These are phyloP conservation scores for Catharus fuscescens DNA, from an alignment of 2,113 vertebrate species.

Conservation along the genomic window DNA sequence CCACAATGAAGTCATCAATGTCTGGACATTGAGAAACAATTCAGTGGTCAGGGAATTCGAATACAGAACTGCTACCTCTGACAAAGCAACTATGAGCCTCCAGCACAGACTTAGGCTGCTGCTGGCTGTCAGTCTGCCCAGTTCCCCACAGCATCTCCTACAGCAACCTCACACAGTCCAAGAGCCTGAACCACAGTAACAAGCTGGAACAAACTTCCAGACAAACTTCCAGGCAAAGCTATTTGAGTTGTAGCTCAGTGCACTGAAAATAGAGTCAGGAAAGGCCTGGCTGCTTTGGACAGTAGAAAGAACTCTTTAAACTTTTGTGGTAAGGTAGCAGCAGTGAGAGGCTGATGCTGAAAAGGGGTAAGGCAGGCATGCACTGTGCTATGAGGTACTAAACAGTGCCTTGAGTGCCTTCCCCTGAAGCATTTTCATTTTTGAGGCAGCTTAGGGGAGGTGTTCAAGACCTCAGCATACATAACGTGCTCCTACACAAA, in stretches of 20 bases:
- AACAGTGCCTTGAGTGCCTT: not conserved
- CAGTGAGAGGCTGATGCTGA: not conserved
- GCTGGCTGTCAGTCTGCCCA: not conserved
- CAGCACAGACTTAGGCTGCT: not conserved
- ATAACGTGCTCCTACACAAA: not conserved
- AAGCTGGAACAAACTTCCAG: not conserved
- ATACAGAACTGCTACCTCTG: not conserved
- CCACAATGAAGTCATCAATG: slow-evolving; percentile 97
- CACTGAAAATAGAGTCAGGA: not conserved
- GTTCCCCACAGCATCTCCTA: not conserved
- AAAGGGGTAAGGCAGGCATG: not conserved
- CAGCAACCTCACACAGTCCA: not conserved
- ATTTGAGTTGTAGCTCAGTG: not conserved
- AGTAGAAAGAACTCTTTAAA: not conserved
- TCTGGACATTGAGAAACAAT: slow-evolving; percentile 72
- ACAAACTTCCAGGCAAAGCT: not conserved
- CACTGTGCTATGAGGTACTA: not conserved
- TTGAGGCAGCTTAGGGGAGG: not conserved
- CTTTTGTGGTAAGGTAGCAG: not conserved
- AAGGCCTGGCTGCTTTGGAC: not conserved
- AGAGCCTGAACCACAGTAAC: not conserved
- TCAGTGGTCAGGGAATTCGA: not conserved
- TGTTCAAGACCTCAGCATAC: not conserved
- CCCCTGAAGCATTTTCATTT: not conserved
- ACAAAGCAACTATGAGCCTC: not conserved